Base-by-base conservation (phyloP, 2,888 invertebrate species). In the Drosophila prostipennis region DNA sequence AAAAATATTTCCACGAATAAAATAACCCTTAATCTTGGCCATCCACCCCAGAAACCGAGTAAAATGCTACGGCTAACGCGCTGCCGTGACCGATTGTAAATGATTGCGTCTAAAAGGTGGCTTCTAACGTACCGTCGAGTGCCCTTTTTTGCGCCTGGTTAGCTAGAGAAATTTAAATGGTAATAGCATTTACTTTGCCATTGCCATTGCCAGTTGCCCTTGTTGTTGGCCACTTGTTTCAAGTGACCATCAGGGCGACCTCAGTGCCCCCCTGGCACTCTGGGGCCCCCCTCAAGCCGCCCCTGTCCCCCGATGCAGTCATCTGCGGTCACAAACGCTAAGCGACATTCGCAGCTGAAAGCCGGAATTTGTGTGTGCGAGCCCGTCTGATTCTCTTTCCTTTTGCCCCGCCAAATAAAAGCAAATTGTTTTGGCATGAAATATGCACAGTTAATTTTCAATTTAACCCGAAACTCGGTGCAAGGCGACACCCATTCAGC, bases 371-470 rank as follows among this genome's bases (percentile, higher is more conserved):
- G 55, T 26, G 70, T 36, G 36, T 16, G 55, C 14, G 40, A 16
- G 19, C 49, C 54, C 8, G 13, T 43, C 23, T 43, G 16, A 11
- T 13, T 42, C 11, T 42, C 23, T 52, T 63, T 59, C 53, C 57
- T 69, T 58, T 57, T 57, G 36, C 23, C 43, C 34, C 54, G 32
- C 46, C 54, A 69, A 70, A 80, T 80, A 63, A 74, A 65, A 46
- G 75, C 65, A 84, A 78, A 67, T 61, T 78, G 78, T 61, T 80
- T 72, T 34, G 54, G 45, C 58, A 70, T 79, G 79, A 79, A 76
- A 79, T 84, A 81, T 79, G 81, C 67, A 84, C 85, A 72, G 85
- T 81, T 79, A 81, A 84, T 79, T 84, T 72, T 67, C 72, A 70
- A 72, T 79, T 81, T 76, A 65, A 60, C 53, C 57, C 65, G 39